These are phyloP conservation scores for Aphrophora alni DNA, from an alignment of 2,888 invertebrate species.

Conservation along the genomic window DNA sequence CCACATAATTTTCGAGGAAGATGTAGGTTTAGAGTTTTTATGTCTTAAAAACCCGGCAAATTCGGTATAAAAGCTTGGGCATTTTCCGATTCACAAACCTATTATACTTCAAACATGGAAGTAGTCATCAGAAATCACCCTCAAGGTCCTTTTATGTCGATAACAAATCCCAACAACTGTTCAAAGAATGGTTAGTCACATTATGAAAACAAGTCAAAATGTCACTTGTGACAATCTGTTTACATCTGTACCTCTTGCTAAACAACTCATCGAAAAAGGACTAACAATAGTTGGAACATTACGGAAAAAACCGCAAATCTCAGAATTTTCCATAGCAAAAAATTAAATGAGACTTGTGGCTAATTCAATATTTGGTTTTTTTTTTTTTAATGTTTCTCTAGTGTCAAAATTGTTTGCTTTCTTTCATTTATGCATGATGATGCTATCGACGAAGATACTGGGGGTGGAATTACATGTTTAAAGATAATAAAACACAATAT, in stretches of 20 bases:
- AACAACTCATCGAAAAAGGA: not conserved
- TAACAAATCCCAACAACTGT: not conserved
- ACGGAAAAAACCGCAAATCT: not conserved
- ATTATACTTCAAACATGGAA: conserved; percentile 5
- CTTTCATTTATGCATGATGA: not conserved
- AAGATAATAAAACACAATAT: too few relatives aligned
- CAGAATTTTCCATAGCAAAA: too few relatives aligned
- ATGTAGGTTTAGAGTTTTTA: not conserved
- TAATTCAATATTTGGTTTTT: conserved; percentile 6
- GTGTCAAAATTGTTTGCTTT: not conserved
- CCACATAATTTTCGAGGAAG: not conserved
- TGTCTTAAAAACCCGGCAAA: not conserved
- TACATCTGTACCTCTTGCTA: not conserved
- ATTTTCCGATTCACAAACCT: not conserved
- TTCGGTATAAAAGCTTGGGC: not conserved
- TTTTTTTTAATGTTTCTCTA: too few relatives aligned
- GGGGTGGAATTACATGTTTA: not conserved
- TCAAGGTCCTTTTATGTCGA: not conserved
- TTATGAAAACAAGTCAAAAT: not conserved
- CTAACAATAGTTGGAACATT: not conserved
- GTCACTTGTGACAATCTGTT: not conserved
- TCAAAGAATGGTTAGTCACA: not conserved
- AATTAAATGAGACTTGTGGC: not conserved
- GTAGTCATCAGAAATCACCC: not conserved
- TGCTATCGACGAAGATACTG: not conserved